Conservation (phyloP, 2,797 vertebrate species). For the Tadarida brasiliensis region DNA sequence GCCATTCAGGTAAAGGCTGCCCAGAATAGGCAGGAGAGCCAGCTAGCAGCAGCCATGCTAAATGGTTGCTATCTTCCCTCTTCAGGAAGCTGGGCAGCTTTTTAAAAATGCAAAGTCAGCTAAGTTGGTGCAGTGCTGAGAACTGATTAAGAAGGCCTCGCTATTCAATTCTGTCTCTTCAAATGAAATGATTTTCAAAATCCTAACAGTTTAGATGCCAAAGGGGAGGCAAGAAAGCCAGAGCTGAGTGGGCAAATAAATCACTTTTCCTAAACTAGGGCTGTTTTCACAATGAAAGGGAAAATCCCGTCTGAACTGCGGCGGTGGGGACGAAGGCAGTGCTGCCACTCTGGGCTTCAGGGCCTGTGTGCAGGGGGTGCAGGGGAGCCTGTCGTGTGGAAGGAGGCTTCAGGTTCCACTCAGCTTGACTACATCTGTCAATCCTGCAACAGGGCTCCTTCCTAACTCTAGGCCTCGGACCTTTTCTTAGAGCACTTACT, state of each 20-base stretch:
- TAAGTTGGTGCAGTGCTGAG: conserved; percentile 21
- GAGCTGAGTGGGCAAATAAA: background rate
- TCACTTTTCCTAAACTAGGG: background rate
- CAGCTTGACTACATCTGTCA: background rate
- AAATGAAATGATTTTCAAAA: conserved; percentile 63
- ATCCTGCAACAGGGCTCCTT: background rate
- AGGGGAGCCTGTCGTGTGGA: background rate
- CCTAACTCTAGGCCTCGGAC: background rate
- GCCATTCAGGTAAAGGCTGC: conserved; percentile 9
- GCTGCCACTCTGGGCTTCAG: background rate
- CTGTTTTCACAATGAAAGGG: background rate
- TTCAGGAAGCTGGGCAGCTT: conserved; percentile 17
- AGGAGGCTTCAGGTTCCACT: background rate
- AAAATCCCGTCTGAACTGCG: background rate
- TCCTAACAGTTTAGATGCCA: conserved; percentile 45
- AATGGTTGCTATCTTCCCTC: conserved; percentile 55
- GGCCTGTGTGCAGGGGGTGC: background rate
- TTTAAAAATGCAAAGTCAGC: conserved; percentile 65
- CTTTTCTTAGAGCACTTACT: background rate
- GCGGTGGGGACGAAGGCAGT: background rate
- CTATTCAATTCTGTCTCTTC: conserved; percentile 13
- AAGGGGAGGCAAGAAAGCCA: conserved; percentile 45
- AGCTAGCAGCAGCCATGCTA: background rate
- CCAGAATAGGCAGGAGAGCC: background rate
- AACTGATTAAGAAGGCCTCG: background rate